Evolutionary conservation across 1,140 invertebrate genomes (phyloP), one percentile per base, ranked within the genome.

Genomic region (Penaeus vannamei): DNA sequence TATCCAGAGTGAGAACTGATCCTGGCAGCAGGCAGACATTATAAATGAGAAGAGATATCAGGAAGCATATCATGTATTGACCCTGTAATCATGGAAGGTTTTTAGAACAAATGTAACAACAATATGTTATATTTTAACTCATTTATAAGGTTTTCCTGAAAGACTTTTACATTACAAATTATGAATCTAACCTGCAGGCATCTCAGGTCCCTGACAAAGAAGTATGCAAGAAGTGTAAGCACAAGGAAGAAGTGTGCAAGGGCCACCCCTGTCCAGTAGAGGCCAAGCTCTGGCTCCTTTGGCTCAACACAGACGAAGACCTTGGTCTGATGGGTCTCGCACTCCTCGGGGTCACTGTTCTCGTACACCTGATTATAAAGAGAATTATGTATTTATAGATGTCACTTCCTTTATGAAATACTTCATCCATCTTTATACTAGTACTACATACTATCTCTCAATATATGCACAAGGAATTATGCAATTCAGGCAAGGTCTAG

Each of bases 41-140:
- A 86, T 91, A 91, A 23, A 90, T 32, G 36, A 91, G 89, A 23
- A 91, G 91, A 26, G 91, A 90, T 60, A 91, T 85, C 26, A 91
- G 62, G 72, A 91, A 87, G 69, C 88, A 91, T 32, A 91, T 87
- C 89, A 90, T 83, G 84, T 91, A 91, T 82, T 91, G 91, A 19
- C 91, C 91, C 91, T 91, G 86, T 7, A 85, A 76, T 72, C 1
- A 42, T 42, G 8, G 36, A 42, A 42, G 36, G 36, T 42, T 42
- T 42, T 42, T 42, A 42, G 36, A 59, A 81, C 17, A 26, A n/a
- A 80, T 23, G 64, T 66, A 66, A 66, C 22, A 66, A 66, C 12
- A 66, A 23, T 66, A 66, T 26, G 8, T 7, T 7, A 42, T 42
- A 2, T 0, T 42, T 2, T 2, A 60, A 46, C 29, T n/a, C 2